Evolutionary conservation across 2,113 vertebrate genomes (phyloP), one percentile per base, ranked within the genome.

Genomic region (Polyodon spathula): DNA sequence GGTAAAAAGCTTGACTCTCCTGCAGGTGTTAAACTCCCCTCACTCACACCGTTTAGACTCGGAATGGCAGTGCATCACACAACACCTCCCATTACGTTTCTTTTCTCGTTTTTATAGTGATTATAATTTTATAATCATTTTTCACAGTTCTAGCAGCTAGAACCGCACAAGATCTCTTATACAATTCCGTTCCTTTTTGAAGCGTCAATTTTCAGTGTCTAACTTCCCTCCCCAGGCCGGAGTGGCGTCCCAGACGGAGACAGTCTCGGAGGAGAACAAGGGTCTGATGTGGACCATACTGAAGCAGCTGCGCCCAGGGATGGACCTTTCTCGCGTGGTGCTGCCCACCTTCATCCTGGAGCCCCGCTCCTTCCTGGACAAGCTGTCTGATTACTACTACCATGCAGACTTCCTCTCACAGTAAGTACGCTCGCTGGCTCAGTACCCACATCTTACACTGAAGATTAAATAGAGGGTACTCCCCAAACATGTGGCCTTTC

Each of bases 311-410:
- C 78, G 93, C 48, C 94, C 93, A 0, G 93, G 94, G 59, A 96
- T 95, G 94, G 95, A 97, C 80, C 81, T 98, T 67, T 95, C 95
- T 0, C 92, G 91, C 1, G 93, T 97, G 61, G 93, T 86, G 65
- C 82, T 98, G 68, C 95, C 95, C 57, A 97, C 94, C 6, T 94
- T 95, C 67, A 93, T 97, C 65, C 82, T 98, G 69, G 95, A 97
- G 75, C 93, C 95, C 0, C 93, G 94, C 38, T 98, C 95, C 0
- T 98, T 98, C 83, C 88, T 98, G 42, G 88, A 87, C 85, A 97
- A 96, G 56, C 91, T 98, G 53, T 94, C 95, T 0, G 95, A 98
- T 81, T 89, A 95, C 82, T 98, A 94, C 79, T 93, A 86, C 73
- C 95, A 98, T 0, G 93, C 93, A 0, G 89, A 94, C 76, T 84